phyloP scores from a whole-genome alignment of 2,888 invertebrate genomes.

The Gastracanthus pulcherrimus region DNA sequence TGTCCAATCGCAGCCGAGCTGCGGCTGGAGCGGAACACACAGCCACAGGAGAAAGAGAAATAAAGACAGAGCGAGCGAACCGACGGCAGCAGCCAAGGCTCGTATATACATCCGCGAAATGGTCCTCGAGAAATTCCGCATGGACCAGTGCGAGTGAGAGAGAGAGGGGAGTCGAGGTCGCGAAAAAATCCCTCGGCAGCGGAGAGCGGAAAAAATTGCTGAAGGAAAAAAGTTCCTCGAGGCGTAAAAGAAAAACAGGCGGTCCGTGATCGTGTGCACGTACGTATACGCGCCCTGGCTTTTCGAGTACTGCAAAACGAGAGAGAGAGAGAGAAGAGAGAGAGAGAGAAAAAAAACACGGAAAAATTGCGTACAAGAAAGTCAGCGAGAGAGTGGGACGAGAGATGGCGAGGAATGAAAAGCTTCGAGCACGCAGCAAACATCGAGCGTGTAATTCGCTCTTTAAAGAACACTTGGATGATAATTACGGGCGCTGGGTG shows the following conservation, averaged over 20 bases:
- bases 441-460: constrained; percentile 77
- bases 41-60: not conserved
- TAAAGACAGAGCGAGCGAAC: constrained; percentile 4
- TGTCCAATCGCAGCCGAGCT: constrained; percentile 46
- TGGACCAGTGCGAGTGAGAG: not conserved
- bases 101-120: not conserved
- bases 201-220: constrained; percentile 62
- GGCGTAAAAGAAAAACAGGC: constrained; percentile 73
- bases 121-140: constrained; percentile 54
- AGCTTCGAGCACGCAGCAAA: constrained; percentile 71
- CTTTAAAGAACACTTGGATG: constrained; percentile 75
- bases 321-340: not conserved
- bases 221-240: constrained; percentile 67
- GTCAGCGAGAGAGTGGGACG: constrained; percentile 20
- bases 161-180: not conserved
- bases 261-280: constrained; percentile 34
- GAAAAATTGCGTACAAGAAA: constrained; percentile 18
- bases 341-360: not conserved
- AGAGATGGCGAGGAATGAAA: constrained; percentile 70
- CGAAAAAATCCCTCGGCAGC: constrained; percentile 35
- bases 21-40: too few relatives aligned
- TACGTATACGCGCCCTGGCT: not conserved
- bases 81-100: not conserved
- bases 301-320: constrained; percentile 4
- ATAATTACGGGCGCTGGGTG: constrained; percentile 63